Percentiles rank a stretch among this genome's conserved stretches.
Evolutionary conservation across 2,888 invertebrate species (phyloP).

Genomic region (Eilema depressum): DNA sequence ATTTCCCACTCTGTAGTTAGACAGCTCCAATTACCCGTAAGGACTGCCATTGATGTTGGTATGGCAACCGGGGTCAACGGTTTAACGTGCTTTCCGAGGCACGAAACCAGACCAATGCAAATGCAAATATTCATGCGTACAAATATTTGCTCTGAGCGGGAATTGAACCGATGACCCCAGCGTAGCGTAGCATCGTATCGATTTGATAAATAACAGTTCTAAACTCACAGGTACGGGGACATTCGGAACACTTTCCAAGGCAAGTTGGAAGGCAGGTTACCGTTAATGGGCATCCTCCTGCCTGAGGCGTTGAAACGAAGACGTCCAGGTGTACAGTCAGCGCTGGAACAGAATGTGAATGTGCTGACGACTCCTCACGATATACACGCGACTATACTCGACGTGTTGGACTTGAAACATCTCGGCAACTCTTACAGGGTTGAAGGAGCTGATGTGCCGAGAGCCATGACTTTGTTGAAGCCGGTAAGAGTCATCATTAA

Average conservation of each 20-base stretch:
- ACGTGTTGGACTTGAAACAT: conserved; percentile 86
- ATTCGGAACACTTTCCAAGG: conserved; percentile 95
- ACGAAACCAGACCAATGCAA: no score
- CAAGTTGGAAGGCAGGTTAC: conserved; percentile 96
- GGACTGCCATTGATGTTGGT: no score
- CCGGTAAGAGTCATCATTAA: background rate
- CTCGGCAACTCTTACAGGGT: conserved; percentile 68
- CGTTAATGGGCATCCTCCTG: conserved; percentile 93
- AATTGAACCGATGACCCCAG: no score
- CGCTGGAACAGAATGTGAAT: conserved; percentile 89
- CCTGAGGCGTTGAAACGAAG: conserved; percentile 90
- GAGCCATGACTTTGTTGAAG: conserved; percentile 88
- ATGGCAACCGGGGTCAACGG: no score
- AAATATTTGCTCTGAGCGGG: no score
- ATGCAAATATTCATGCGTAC: no score
- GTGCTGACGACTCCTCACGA: conserved; percentile 95
- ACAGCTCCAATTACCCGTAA: no score
- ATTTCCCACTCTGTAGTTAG: no score
- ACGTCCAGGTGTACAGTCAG: conserved; percentile 87
- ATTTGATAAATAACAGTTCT: background rate
- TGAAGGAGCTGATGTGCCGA: conserved; percentile 80
- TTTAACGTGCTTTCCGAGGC: no score
- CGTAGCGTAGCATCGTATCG: no score
- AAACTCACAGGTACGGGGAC: conserved; percentile 76
- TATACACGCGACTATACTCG: conserved; percentile 89